phyloP scores from a whole-genome alignment of 2,888 invertebrate species.

The Coelopa pilipes region DNA sequence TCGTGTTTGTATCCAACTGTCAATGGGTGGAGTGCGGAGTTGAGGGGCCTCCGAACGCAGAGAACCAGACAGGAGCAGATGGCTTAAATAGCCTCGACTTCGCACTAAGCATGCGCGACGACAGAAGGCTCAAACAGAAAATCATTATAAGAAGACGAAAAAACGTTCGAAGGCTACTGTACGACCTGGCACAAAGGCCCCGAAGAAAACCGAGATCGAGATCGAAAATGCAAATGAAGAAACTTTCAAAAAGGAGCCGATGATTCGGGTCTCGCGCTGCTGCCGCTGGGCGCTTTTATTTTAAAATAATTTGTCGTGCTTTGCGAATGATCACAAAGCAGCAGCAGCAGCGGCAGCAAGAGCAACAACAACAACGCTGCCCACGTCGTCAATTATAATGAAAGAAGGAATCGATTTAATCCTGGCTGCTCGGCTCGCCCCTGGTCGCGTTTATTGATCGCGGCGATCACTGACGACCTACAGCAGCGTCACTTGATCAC shows the following conservation, averaged over 20 bases:
- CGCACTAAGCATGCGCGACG: not conserved
- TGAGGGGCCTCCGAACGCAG: not conserved
- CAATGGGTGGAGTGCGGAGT: not conserved
- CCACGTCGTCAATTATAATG: not conserved
- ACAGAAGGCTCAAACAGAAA: not conserved
- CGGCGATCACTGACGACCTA: slow-evolving; percentile 46
- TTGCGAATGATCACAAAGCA: too few species aligned
- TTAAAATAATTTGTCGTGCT: too few species aligned
- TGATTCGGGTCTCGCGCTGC: not conserved
- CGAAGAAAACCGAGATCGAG: not conserved
- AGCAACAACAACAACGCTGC: not conserved
- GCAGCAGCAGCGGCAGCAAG: too few species aligned
- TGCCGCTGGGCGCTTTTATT: too few species aligned
- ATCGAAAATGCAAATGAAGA: not conserved
- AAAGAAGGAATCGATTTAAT: slow-evolving; percentile 54
- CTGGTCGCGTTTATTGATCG: slow-evolving; percentile 9
- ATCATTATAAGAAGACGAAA: not conserved
- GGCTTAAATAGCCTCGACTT: not conserved
- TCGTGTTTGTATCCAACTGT: too few species aligned
- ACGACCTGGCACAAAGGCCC: not conserved
- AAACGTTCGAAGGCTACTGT: not conserved
- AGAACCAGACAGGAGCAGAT: not conserved
- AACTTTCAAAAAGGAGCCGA: not conserved
- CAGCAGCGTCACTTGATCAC: slow-evolving; percentile 48
- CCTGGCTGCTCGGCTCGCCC: slow-evolving; percentile 43